A percentile compares a stretch with the other conserved stretches of the same genome.
phyloP scores from a whole-genome alignment of 2,113 vertebrate genomes.

The Gymnarchus niloticus region DNA sequence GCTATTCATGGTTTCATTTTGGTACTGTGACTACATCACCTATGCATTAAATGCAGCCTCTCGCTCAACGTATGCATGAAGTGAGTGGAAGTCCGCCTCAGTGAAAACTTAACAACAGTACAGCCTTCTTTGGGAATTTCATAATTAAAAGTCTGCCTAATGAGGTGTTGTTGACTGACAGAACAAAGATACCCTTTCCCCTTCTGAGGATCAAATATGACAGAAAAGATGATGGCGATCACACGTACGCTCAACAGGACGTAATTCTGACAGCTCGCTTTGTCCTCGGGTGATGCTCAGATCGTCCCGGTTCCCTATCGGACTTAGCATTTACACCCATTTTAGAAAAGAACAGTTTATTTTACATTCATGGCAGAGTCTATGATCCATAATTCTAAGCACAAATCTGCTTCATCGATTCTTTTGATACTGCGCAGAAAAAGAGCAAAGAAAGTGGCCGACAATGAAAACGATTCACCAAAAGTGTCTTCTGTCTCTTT shows the following conservation, averaged over 20 bases:
- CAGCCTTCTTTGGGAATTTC: conserved; percentile 21
- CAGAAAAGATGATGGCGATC: conserved; percentile 25
- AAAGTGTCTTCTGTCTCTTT: neutral
- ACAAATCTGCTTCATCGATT: no score
- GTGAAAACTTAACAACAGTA: conserved; percentile 12
- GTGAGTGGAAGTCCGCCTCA: neutral
- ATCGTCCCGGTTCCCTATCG: neutral
- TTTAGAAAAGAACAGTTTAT: neutral
- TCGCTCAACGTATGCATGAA: neutral
- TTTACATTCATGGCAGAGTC: neutral
- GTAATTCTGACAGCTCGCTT: conserved; percentile 22
- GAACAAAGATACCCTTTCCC: conserved; percentile 27
- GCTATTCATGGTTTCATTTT: neutral
- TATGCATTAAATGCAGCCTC: neutral
- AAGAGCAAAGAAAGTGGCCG: neutral
- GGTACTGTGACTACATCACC: neutral
- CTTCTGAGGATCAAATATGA: conserved; percentile 30
- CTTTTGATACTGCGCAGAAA: neutral
- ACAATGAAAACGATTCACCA: neutral
- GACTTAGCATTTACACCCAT: no score
- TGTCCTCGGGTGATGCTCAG: neutral
- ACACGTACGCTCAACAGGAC: conserved; percentile 20
- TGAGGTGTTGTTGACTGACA: conserved; percentile 33
- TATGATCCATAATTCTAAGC: neutral
- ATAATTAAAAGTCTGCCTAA: conserved; percentile 33